A percentile compares a stretch with the other conserved stretches of the same genome.
Evolutionary conservation across 2,888 invertebrate genomes (phyloP).

Genomic region (Drosophila quinaria): DNA sequence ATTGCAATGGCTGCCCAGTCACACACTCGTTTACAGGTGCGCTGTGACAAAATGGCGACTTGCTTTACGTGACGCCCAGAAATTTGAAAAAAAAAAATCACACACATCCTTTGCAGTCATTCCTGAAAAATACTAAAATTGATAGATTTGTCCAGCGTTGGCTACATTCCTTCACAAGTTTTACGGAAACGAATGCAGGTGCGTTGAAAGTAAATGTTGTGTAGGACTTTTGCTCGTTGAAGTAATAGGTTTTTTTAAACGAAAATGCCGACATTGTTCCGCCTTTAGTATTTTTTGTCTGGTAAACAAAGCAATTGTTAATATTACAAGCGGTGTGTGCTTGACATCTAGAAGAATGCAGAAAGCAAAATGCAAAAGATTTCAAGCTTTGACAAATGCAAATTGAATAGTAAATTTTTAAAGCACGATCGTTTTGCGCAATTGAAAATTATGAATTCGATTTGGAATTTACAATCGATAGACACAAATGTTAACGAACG

Average conservation of each 20-base stretch:
- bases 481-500: neutral
- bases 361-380: too few relatives aligned
- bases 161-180: conserved; percentile 42
- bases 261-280: neutral
- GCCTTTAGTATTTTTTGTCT: neutral
- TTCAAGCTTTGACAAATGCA: neutral
- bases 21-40: conserved; percentile 20
- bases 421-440: too few relatives aligned
- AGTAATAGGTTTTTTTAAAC: conserved; percentile 21
- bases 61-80: conserved; percentile 39
- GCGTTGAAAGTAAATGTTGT: conserved; percentile 67
- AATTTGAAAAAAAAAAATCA: conserved; percentile 63
- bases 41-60: conserved; percentile 19
- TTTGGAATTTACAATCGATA: neutral
- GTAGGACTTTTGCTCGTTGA: conserved; percentile 44
- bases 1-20: conserved; percentile 33
- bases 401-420: too few relatives aligned
- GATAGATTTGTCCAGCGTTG: conserved; percentile 35
- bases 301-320: neutral
- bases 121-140: conserved; percentile 17
- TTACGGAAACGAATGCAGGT: conserved; percentile 59
- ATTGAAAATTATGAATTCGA: neutral
- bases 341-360: neutral
- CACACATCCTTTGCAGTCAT: conserved; percentile 66
- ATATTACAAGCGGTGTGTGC: neutral